Conservation (phyloP, 2,113 vertebrate species). For the Manacus vitellinus region DNA sequence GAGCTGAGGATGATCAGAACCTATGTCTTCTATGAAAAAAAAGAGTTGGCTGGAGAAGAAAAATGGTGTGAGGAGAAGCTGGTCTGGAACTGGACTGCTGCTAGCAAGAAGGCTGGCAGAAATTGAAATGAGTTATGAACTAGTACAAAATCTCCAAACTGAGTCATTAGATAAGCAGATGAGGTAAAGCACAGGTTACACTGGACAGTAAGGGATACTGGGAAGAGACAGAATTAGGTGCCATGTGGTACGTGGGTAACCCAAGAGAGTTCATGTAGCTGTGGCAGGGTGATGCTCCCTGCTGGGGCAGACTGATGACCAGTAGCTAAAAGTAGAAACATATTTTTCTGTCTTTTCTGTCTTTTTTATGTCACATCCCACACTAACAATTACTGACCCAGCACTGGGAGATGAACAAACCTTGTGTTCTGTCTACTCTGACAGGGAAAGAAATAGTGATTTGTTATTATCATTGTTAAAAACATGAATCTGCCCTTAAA, state of each 20-base stretch:
- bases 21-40: background rate
- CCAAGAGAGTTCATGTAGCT: background rate
- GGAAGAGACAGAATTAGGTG: background rate
- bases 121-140: background rate
- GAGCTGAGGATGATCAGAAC: background rate
- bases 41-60: background rate
- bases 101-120: background rate
- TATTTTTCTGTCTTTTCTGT: background rate
- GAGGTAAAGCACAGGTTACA: background rate
- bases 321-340: background rate
- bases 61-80: background rate
- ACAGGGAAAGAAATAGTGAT: background rate
- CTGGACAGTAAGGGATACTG: background rate
- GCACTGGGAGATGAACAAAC: background rate
- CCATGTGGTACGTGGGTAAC: background rate
- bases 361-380: background rate
- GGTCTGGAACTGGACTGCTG: background rate
- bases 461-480: background rate
- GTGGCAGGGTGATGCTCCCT: background rate
- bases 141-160: background rate
- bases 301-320: too few relatives aligned
- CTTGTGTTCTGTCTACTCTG: rapidly evolving
- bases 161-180: background rate
- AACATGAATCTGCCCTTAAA: background rate
- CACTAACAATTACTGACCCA: background rate